Evolutionary conservation across 2,113 vertebrate species (phyloP), one percentile per base, ranked within the genome.

Genomic region (Okapia johnstoni): DNA sequence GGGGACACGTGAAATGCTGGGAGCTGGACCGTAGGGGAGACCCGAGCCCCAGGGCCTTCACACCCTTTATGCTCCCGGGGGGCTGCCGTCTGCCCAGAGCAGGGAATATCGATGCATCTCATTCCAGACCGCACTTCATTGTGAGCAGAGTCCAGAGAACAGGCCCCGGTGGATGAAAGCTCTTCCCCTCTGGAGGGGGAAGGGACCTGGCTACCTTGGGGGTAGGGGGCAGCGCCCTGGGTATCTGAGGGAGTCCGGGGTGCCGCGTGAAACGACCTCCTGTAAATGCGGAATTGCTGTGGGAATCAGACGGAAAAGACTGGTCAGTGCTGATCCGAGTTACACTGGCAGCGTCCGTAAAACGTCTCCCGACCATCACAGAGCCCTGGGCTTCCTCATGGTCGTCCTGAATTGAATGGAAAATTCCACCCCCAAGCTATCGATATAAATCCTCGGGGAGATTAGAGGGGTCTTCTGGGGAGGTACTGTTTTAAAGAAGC

Each of bases 341-440:
- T 33, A 6, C 77, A 1, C 60, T 48, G 63, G 54, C 50, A 3
- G 7, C 76, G 7, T 2, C 19, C 7, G 28, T 85, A 1, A 96
- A 77, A 66, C 81, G 60, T 23, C 33, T 84, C 94, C 96, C 93
- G 0, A 2, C 19, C 48, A 9, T 57, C 98, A 88, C 88, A 46
- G 36, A 66, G 48, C 93, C 52, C 60, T 70, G 33, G 30, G 17
- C 79, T 88, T 63, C 96, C 58, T 6, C 91, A 1, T 5, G 61
- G 97, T 30, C 16, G 19, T 48, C 10, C 83, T 93, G 77, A 55
- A 73, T 57, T 97, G 97, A 70, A 76, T 66, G 96, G 46, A 54
- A 52, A 77, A 85, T 9, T 55, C 26, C 85, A 63, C 63, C 89
- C 89, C 15, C 13, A 46, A 17, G 0, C 91, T 46, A 7, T 40